Conservation (phyloP, 2,888 invertebrate genomes). For the Melanostoma mellinum region DNA sequence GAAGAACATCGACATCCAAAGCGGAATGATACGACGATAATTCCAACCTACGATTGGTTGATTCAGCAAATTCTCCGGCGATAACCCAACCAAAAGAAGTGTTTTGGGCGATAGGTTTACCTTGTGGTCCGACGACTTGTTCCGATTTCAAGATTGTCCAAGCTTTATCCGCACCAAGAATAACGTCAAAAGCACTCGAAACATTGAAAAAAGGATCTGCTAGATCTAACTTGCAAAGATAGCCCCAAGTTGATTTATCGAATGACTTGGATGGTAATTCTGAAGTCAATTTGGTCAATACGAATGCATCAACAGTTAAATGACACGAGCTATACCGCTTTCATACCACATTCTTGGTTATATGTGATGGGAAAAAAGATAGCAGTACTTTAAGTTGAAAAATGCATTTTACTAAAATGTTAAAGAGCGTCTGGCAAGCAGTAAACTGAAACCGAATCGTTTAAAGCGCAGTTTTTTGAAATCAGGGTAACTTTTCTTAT, state of each 20-base stretch:
- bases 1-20: constrained; percentile 40
- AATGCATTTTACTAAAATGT: too few species aligned
- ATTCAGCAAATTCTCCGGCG: constrained; percentile 27
- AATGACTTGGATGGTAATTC: constrained; percentile 15
- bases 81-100: constrained; percentile 65
- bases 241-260: constrained; percentile 18
- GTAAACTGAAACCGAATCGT: too few species aligned
- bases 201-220: constrained; percentile 64
- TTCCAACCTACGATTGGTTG: neutral
- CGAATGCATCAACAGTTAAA: constrained; percentile 11
- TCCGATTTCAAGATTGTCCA: constrained; percentile 53
- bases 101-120: constrained; percentile 46
- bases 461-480: too few species aligned
- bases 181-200: constrained; percentile 50
- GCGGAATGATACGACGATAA: constrained; percentile 20
- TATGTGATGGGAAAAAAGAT: too few species aligned
- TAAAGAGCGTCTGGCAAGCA: too few species aligned
- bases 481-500: too few species aligned
- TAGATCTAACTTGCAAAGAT: constrained; percentile 39
- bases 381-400: too few species aligned
- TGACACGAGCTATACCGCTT: neutral
- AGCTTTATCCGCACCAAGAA: constrained; percentile 58
- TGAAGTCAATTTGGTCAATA: constrained; percentile 17
- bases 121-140: constrained; percentile 19
- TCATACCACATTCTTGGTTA: too few species aligned